Percentiles rank a stretch among this genome's conserved stretches.
Evolutionary conservation across 1,140 invertebrate species (phyloP).

Genomic region (Diabrotica virgifera): DNA sequence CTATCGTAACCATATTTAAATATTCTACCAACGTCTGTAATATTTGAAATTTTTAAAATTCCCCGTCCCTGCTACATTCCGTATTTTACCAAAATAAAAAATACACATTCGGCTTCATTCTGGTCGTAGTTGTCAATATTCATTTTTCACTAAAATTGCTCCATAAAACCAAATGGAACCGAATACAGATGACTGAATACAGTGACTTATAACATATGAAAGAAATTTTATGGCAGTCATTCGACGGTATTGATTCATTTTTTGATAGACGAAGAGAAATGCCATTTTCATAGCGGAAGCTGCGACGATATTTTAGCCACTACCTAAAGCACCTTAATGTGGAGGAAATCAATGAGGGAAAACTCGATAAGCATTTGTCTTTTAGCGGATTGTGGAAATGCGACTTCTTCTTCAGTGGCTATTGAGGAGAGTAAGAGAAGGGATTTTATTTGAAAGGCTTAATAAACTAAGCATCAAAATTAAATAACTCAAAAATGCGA

Average conservation of each 20-base stretch:
- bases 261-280: neutral
- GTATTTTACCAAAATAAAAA: too few relatives aligned
- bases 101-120: too few relatives aligned
- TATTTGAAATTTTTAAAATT: too few relatives aligned
- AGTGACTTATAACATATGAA: conserved; percentile 1
- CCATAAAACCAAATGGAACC: neutral
- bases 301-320: neutral
- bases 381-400: neutral
- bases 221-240: neutral
- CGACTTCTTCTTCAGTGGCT: too few relatives aligned
- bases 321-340: neutral
- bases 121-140: neutral
- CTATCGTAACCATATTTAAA: too few relatives aligned
- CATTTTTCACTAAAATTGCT: neutral
- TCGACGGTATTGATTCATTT: neutral
- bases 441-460: too few relatives aligned
- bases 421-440: too few relatives aligned
- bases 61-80: too few relatives aligned
- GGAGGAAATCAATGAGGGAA: neutral
- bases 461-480: too few relatives aligned
- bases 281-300: conserved; percentile 2
- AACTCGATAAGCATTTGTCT: neutral
- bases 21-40: too few relatives aligned
- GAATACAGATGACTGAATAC: neutral
- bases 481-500: too few relatives aligned